Evolutionary conservation across 2,888 invertebrate genomes (phyloP), one percentile per base, ranked within the genome.

Genomic region (Gasteruption jaculator): DNA sequence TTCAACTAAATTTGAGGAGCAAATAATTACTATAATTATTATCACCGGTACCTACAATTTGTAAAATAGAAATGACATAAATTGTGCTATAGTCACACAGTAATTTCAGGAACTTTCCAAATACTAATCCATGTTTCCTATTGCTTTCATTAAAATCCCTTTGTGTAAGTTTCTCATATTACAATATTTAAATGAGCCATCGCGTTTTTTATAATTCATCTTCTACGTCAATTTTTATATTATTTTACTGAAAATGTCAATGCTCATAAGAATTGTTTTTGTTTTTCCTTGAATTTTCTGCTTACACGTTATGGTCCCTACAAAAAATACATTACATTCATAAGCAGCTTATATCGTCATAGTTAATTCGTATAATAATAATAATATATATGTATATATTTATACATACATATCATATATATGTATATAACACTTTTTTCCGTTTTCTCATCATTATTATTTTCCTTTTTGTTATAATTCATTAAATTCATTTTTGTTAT

Each of bases 241-340:
- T 16, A 15, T 16, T 4, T n/a, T 29, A 5, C 15, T 10, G 2
- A 18, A 21, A 15, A 26, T 29, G 15, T 15, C 12, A 18, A 38
- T 31, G 14, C 30, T 12, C 22, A 30, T 31, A 14, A 25, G 33
- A 11, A 38, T 22, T 33, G 18, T 40, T 19, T 18, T 22, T 22
- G 27, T 32, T 18, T 24, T 16, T 11, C 8, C n/a, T n/a, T n/a
- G n/a, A n/a, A n/a, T 49, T 41, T 45, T 57, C 53, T 49, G 55
- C 63, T 63, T 60, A 58, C 49, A 54, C 46, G 42, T 56, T 61
- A 65, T 65, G 64, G 63, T 65, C 63, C 64, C 65, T 65, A 65
- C 60, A 64, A 64, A 64, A 65, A 64, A 65, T 65, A 64, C 63
- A 54, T 57, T 65, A 65, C 54, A 56, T 63, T 61, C 63, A 65